phyloP scores from a whole-genome alignment of 2,113 vertebrate genomes.

The Collichthys lucidus region DNA sequence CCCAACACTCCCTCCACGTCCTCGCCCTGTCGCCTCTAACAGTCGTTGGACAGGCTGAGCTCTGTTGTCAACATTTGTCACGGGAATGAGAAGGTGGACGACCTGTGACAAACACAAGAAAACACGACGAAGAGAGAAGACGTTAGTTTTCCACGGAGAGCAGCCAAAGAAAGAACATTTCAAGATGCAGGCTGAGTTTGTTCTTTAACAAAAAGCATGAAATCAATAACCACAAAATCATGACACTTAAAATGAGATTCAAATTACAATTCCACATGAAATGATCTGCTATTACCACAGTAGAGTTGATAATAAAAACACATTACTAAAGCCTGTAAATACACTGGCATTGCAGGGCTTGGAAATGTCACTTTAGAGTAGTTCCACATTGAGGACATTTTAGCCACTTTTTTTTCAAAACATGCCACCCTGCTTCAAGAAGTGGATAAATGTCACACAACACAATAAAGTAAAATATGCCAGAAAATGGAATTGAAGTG shows the following conservation, averaged over 20 bases:
- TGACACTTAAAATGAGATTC: not conserved
- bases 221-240: not conserved
- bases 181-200: not conserved
- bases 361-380: not conserved
- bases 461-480: slow-evolving; percentile 7
- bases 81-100: slow-evolving; percentile 39
- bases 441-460: not conserved
- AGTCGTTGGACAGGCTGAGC: slow-evolving; percentile 25
- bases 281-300: not conserved
- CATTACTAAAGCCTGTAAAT: not conserved
- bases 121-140: slow-evolving; percentile 8
- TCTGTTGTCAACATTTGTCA: slow-evolving; percentile 66
- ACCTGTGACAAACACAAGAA: slow-evolving; percentile 48
- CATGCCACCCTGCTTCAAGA: not conserved
- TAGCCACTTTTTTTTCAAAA: not conserved
- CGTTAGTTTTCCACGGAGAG: slow-evolving; percentile 1
- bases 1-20: slow-evolving; percentile 16
- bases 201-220: not conserved
- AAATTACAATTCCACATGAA: not conserved
- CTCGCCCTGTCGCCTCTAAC: slow-evolving; percentile 63
- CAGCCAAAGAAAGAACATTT: not conserved
- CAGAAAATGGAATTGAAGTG: not conserved
- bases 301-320: not conserved
- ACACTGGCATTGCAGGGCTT: not conserved
- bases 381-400: not conserved